phyloP scores from a whole-genome alignment of 2,888 invertebrate genomes.

The Chironomus riparius region DNA sequence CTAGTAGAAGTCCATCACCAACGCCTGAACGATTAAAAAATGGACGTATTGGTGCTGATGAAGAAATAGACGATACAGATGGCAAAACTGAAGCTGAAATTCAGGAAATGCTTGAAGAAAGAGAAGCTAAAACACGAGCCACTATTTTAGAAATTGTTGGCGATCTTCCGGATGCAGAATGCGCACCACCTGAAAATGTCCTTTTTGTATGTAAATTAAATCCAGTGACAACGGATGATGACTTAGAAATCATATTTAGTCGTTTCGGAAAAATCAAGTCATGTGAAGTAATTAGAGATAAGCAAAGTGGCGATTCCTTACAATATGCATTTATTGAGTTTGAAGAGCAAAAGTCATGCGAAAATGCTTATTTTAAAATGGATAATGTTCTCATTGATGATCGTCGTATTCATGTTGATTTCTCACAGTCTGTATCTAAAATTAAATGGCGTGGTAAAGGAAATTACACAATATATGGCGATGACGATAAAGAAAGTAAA shows the following conservation, averaged over 20 bases:
- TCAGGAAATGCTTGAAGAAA: conserved; percentile 75
- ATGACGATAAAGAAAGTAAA: conserved; percentile 29
- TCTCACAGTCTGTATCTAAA: conserved; percentile 97
- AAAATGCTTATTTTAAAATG: conserved; percentile 99
- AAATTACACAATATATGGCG: conserved; percentile 57
- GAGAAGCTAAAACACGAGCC: conserved; percentile 92
- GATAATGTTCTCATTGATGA: conserved; percentile 99
- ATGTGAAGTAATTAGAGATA: conserved; percentile 94
- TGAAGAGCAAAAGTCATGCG: conserved; percentile 82
- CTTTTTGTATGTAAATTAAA: conserved; percentile 98
- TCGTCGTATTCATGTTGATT: conserved; percentile 96
- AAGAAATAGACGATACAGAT: conserved; percentile 81
- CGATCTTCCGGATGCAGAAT: conserved; percentile 93
- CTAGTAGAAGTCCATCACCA: conserved; percentile 83
- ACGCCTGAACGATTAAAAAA: conserved; percentile 70
- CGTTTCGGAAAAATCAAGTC: conserved; percentile 88
- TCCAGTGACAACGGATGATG: conserved; percentile 95
- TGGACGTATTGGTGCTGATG: conserved; percentile 86
- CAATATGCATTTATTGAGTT: conserved; percentile 99
- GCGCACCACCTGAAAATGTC: conserved; percentile 98
- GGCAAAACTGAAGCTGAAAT: conserved; percentile 80
- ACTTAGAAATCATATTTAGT: conserved; percentile 94
- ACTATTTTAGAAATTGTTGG: conserved; percentile 98
- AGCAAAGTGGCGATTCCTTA: conserved; percentile 83
- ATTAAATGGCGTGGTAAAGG: conserved; percentile 86